Evolutionary conservation across 1,140 invertebrate genomes (phyloP).

Genomic region (Dendrolimus kikuchii): DNA sequence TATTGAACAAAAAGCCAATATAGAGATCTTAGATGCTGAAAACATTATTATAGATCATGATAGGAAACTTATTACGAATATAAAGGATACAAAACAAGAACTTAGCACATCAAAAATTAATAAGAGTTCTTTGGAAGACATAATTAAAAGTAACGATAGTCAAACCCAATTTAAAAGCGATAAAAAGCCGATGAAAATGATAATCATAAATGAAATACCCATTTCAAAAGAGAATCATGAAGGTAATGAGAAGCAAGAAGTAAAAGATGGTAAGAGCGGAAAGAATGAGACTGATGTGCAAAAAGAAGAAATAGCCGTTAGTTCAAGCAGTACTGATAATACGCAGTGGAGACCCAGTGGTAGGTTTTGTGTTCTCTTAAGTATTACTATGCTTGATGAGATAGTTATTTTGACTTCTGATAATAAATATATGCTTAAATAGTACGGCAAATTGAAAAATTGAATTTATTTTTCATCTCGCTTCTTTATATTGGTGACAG

Average conservation of each 20-base stretch:
- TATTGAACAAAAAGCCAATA: neutral
- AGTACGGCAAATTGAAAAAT: no score
- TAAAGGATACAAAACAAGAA: constrained; percentile 7
- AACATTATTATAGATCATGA: constrained; percentile 33
- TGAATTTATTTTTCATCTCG: no score
- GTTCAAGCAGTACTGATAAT: no score
- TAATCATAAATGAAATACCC: constrained; percentile 3
- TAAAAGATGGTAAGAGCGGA: constrained; percentile 5
- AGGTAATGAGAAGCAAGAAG: constrained; percentile 8
- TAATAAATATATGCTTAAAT: no score
- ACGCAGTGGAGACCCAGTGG: constrained; percentile 8
- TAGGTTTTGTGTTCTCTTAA: neutral
- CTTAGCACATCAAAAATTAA: neutral
- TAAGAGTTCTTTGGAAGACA: no score
- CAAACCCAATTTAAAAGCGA: no score
- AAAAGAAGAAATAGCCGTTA: no score
- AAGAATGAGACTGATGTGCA: neutral
- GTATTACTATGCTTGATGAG: no score
- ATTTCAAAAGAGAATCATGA: neutral
- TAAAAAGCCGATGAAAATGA: constrained; percentile 12
- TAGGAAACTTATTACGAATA: constrained; percentile 26
- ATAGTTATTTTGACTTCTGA: no score
- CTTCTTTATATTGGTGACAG: no score
- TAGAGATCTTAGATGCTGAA: constrained; percentile 21
- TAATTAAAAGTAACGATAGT: no score